phyloP scores from a whole-genome alignment of 2,888 invertebrate species.

The Drosophila neutralis region DNA sequence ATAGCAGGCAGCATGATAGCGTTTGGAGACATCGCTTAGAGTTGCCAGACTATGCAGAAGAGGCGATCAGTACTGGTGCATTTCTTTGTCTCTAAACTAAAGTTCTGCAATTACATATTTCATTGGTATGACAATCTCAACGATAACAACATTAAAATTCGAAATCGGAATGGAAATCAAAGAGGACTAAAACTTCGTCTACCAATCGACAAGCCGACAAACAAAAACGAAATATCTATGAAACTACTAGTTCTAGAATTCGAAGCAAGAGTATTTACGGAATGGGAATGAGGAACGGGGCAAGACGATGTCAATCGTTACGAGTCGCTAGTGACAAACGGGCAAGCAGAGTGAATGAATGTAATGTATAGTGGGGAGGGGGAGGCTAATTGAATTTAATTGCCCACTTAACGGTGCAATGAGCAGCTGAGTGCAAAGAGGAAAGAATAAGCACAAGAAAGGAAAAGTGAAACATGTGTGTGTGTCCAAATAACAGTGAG shows the following conservation, averaged over 20 bases:
- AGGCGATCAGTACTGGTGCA: not conserved
- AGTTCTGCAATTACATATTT: not conserved
- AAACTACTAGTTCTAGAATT: slow-evolving; percentile 67
- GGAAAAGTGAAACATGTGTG: slow-evolving; percentile 39
- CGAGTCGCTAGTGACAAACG: slow-evolving; percentile 53
- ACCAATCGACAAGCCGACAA: slow-evolving; percentile 23
- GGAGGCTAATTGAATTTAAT: too few species aligned
- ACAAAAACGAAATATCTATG: slow-evolving; percentile 67
- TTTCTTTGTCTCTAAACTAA: not conserved
- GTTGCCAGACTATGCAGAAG: not conserved
- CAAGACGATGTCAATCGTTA: slow-evolving; percentile 17
- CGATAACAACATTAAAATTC: slow-evolving; percentile 37
- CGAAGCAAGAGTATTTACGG: slow-evolving; percentile 21
- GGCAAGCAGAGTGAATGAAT: too few species aligned
- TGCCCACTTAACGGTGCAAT: slow-evolving; percentile 83
- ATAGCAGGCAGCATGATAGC: not conserved
- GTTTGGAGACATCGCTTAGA: not conserved
- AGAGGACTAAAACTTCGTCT: slow-evolving; percentile 22
- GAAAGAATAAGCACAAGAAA: slow-evolving; percentile 19
- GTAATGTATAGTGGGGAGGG: too few species aligned
- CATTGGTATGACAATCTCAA: not conserved
- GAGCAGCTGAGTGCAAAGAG: slow-evolving; percentile 70
- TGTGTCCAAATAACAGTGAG: slow-evolving; percentile 1
- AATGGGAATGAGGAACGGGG: not conserved
- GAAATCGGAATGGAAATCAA: slow-evolving; percentile 39